Evolutionary conservation across 2,113 vertebrate genomes (phyloP).

Genomic region (Petromus typicus): DNA sequence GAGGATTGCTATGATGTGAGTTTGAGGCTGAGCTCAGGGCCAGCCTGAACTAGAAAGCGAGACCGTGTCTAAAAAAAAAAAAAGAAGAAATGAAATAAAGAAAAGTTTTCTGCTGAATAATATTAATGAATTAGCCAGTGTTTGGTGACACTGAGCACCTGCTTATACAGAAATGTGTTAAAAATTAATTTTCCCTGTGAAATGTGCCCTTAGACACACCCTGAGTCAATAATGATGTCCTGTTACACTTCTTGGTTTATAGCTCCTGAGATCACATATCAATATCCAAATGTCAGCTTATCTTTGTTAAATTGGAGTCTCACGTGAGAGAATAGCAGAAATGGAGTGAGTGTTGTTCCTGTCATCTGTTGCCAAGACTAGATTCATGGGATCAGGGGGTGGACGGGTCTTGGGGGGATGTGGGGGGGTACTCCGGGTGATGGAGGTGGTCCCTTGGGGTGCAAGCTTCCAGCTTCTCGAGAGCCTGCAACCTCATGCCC

Average conservation of each 20-base stretch:
- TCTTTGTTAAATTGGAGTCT: neutral
- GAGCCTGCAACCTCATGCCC: neutral
- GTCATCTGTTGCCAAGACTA: neutral
- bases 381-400: neutral
- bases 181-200: slow-evolving; percentile 81
- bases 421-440: neutral
- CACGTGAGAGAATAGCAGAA: neutral
- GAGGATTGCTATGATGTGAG: too few relatives aligned
- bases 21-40: too few relatives aligned
- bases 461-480: neutral
- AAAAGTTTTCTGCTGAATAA: slow-evolving; percentile 72
- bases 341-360: neutral
- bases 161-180: slow-evolving; percentile 61
- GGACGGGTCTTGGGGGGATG: too few relatives aligned
- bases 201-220: slow-evolving; percentile 54
- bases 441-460: neutral
- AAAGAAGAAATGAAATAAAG: slow-evolving; percentile 77
- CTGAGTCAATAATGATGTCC: neutral
- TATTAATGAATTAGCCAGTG: slow-evolving; percentile 81
- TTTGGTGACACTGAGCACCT: slow-evolving; percentile 57
- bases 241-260: neutral
- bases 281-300: slow-evolving; percentile 10
- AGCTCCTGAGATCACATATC: neutral
- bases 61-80: too few relatives aligned
- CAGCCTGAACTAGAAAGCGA: too few relatives aligned